phyloP scores from a whole-genome alignment of 2,888 invertebrate species.

The Parnassius apollo region DNA sequence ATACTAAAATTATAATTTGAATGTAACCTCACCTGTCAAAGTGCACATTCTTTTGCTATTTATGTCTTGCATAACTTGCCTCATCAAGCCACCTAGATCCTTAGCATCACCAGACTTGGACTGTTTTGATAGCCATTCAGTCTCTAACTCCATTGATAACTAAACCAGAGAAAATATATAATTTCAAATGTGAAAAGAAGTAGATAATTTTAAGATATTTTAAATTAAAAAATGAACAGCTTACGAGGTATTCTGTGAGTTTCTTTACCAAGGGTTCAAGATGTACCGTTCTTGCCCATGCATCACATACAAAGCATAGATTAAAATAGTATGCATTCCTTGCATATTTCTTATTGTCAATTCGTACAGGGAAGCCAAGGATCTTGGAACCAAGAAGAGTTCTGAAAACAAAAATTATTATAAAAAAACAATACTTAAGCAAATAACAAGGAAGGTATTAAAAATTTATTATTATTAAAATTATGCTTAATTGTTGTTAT shows the following conservation, averaged over 20 bases:
- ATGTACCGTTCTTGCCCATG: constrained; percentile 87
- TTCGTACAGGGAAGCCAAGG: constrained; percentile 89
- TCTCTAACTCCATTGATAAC: constrained; percentile 87
- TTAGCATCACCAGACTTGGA: constrained; percentile 75
- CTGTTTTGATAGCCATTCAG: constrained; percentile 86
- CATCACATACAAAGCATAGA: constrained; percentile 90
- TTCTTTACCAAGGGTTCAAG: constrained; percentile 91
- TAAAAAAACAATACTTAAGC: background rate
- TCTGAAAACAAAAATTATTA: constrained; percentile 56
- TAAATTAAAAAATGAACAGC: constrained; percentile 31
- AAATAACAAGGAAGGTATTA: background rate
- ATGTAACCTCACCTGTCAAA: constrained; percentile 76
- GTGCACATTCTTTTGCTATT: constrained; percentile 87
- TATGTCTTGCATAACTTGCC: constrained; percentile 85
- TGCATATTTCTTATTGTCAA: constrained; percentile 89
- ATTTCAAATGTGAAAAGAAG: background rate
- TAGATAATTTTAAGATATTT: background rate
- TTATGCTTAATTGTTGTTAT: background rate
- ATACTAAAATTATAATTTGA: too few species aligned
- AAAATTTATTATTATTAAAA: background rate
- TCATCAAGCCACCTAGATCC: constrained; percentile 82
- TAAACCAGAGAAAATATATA: constrained; percentile 39
- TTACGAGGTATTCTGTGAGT: constrained; percentile 88
- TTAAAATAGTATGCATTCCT: constrained; percentile 92
- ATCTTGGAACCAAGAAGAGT: constrained; percentile 88